These are phyloP conservation scores for Hypolimnas misippus DNA, from an alignment of 2,888 invertebrate species.

Conservation along the genomic window DNA sequence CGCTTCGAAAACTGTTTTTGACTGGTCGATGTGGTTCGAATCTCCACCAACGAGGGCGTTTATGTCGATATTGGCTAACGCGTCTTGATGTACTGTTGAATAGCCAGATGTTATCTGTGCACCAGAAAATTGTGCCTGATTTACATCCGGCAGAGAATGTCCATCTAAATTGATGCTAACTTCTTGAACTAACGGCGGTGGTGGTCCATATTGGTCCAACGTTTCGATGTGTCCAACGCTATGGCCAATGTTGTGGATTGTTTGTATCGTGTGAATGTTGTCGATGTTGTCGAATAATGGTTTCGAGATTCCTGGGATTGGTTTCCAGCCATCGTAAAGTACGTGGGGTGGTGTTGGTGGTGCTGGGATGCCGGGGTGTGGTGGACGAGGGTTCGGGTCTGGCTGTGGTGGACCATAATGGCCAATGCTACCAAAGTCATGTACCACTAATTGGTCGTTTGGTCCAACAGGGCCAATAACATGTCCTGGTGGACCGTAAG, in stretches of 20 bases:
- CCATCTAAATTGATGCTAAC: conserved; percentile 61
- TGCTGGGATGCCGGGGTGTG: conserved; percentile 88
- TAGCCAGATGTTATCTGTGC: conserved; percentile 72
- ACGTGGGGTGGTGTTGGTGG: conserved; percentile 90
- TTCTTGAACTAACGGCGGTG: conserved; percentile 60
- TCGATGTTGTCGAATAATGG: conserved; percentile 65
- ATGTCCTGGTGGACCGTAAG: conserved; percentile 79
- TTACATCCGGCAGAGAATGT: conserved; percentile 50
- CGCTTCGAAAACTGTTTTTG: conserved; percentile 79
- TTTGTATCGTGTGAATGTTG: conserved; percentile 43
- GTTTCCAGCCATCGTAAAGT: conserved; percentile 94
- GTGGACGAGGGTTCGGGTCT: conserved; percentile 84
- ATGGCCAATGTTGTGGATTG: conserved; percentile 43
- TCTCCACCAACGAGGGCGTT: conserved; percentile 75
- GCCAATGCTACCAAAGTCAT: conserved; percentile 62
- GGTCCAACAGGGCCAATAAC: conserved; percentile 66
- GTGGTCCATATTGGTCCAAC: conserved; percentile 66
- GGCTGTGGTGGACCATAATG: conserved; percentile 85
- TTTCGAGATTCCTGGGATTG: conserved; percentile 87
- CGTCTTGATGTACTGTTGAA: conserved; percentile 76
- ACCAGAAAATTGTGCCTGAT: conserved; percentile 54
- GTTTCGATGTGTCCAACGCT: conserved; percentile 47
- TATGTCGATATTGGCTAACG: conserved; percentile 69
- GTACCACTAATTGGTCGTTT: conserved; percentile 68
- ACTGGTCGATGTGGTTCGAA: conserved; percentile 76